Percentiles rank a stretch among this genome's conserved stretches.
phyloP scores from a whole-genome alignment of 2,113 vertebrate genomes.

The Scatophagus argus region DNA sequence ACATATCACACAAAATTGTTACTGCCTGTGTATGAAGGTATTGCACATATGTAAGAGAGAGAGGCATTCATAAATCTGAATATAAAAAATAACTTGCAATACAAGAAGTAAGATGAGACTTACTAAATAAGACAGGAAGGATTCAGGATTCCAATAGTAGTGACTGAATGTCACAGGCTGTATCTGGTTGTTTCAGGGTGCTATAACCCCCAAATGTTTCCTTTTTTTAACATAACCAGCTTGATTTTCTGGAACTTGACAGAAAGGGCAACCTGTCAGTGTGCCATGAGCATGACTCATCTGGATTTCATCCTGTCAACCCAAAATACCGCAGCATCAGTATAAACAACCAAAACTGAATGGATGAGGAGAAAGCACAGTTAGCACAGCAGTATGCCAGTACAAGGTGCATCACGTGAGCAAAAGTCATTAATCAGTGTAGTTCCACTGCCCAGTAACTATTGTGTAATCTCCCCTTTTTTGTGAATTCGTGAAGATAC shows the following conservation, averaged over 20 bases:
- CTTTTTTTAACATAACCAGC: constrained; percentile 8
- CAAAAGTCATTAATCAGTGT: background rate
- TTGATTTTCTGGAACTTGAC: background rate
- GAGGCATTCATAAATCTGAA: background rate
- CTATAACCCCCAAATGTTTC: background rate
- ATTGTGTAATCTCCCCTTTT: background rate
- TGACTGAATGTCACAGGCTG: background rate
- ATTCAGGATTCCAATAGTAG: background rate
- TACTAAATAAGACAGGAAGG: background rate
- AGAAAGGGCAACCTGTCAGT: background rate
- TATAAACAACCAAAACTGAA: constrained; percentile 10
- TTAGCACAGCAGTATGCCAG: background rate
- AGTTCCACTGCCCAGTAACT: background rate
- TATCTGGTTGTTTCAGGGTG: background rate
- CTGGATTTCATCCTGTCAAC: constrained; percentile 20
- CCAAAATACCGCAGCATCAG: constrained; percentile 18
- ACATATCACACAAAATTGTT: background rate
- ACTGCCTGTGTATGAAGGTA: background rate
- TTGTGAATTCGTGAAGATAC: no score
- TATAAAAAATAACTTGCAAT: background rate
- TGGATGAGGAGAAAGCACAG: constrained; percentile 1
- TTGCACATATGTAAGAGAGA: no score
- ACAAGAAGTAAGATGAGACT: background rate
- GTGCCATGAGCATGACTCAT: constrained; percentile 17
- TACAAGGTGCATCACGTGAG: background rate